phyloP scores from a whole-genome alignment of 92 coral and sea anemone genomes.

The Porites divaricata region DNA sequence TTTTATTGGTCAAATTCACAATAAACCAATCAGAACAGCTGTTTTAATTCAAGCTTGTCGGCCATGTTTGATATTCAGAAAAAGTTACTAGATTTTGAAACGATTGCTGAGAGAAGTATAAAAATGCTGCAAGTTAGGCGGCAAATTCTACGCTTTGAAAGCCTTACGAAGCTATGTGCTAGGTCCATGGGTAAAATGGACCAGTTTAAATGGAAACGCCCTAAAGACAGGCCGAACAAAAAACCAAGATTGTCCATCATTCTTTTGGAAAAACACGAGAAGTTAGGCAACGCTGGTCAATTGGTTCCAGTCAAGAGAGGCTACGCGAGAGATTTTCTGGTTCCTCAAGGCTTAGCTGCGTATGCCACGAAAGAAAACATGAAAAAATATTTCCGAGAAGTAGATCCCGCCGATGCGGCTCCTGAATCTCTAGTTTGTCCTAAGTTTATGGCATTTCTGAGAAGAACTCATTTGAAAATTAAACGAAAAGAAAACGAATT shows the following conservation, averaged over 20 bases:
- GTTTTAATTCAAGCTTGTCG: conserved; percentile 3
- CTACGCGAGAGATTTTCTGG: conserved; percentile 82
- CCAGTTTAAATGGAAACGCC: conserved; percentile 84
- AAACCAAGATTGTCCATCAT: conserved; percentile 83
- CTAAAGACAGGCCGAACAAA: conserved; percentile 84
- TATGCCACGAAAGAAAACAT: conserved; percentile 94
- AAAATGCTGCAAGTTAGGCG: conserved; percentile 70
- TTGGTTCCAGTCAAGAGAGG: conserved; percentile 92
- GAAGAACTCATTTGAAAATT: conserved; percentile 68
- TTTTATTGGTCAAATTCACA: conserved; percentile 27
- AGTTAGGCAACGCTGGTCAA: conserved; percentile 88
- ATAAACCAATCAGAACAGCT: conserved; percentile 26
- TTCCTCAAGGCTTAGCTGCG: conserved; percentile 87
- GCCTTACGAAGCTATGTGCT: conserved; percentile 50
- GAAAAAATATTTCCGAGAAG: conserved; percentile 64
- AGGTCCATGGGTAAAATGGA: conserved; percentile 91
- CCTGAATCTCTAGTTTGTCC: conserved; percentile 73
- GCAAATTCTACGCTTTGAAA: conserved; percentile 56
- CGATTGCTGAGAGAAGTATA: not conserved
- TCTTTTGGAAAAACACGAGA: conserved; percentile 77
- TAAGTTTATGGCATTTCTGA: conserved; percentile 74
- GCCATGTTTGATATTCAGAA: conserved; percentile 15
- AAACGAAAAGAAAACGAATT: conserved; percentile 68
- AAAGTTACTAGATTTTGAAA: not conserved
- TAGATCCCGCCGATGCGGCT: conserved; percentile 54